Base-by-base conservation (phyloP, 2,797 vertebrate genomes). In the Apodemus agrarius region DNA sequence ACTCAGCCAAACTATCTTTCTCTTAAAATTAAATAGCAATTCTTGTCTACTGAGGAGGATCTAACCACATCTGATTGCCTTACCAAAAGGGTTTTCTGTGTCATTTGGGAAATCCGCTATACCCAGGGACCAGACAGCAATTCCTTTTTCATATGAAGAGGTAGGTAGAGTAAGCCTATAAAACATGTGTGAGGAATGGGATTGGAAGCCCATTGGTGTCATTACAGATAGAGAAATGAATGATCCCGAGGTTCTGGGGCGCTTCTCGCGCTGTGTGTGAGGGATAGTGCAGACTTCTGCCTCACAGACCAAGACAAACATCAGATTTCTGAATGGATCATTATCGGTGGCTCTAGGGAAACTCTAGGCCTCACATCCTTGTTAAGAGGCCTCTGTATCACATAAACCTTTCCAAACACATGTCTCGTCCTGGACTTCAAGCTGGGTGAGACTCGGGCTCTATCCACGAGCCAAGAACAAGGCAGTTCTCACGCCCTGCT, bases 51-150 rank as follows among this genome's bases (percentile, higher is more conserved):
- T 94, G 83, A 98, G 90, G 10, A 21, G 87, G 52, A 94, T 89
- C 86, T 97, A 96, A 96, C 97, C 97, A 96, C 95, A 96, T 95
- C 94, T 95, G 96, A 97, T 97, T 96, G 89, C 81, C 93, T 96
- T 90, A 94, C 95, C 81, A 74, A 98, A 97, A 96, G 96, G 52
- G 91, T 97, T 96, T 89, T 82, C 94, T 96, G 74, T 1, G 1
- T 96, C 97, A 92, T 96, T 93, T 95, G 97, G 97, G 96, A 97
- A 95, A 94, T 90, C 81, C 88, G 34, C 93, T 91, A 80, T 97
- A 95, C 87, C 87, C 95, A 91, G 80, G 93, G 85, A 96, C 80
- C 54, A 89, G 95, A 40, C 94, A 80, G 84, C 96, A 95, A 95
- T 97, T 96, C 84, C 80, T 95, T 91, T 97, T 97, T 97, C 95